Base-by-base conservation (phyloP, 2,113 vertebrate species). In the Entosphenus tridentatus region DNA sequence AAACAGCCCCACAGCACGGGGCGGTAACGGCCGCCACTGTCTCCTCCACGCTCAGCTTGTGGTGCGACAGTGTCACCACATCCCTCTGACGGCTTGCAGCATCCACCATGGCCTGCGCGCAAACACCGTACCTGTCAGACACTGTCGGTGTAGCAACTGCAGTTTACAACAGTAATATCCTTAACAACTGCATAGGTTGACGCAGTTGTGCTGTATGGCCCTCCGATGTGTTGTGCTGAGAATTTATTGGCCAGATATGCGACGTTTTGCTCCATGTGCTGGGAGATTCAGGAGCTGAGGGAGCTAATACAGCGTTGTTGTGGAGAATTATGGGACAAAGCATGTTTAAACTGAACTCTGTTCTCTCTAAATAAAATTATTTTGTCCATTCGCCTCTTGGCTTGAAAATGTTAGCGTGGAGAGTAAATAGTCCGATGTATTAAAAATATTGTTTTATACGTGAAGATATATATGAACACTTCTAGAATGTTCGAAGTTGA, bases 1-100 rank as follows among this genome's bases (percentile, higher is more conserved):
- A 86, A 16, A 86, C 70, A 16, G 90, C 87, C 56, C 93, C 93
- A 76, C 93, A 93, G 62, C 67, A 77, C 1, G 83, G 73, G 72
- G 85, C 87, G 72, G 77, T 18, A 4, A 88, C 88, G 2, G 82
- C 67, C 11, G 82, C 78, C 3, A 83, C 84, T 39, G 82, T 82
- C 70, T 84, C 81, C 70, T 88, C 85, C 8, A 83, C 74, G 3
- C 81, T 86, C 14, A 92, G 85, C 70, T 82, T 81, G 77, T 85
- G 82, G 62, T 69, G 39, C 21, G 80, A 84, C 65, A 96, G 80
- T 73, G 77, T 79, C 73, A 96, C 79, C 74, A 81, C 72, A 72
- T 95, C 82, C 69, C 76, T 77, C 8, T 39, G 39, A 7, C 39
- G 39, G 39, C 3, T 39, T 39, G 39, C 39, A 39, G 39, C 39